Percentiles rank a stretch among this genome's conserved stretches.
Evolutionary conservation across 2,797 vertebrate species (phyloP).

Genomic region (Dendrocincla tyrannina): DNA sequence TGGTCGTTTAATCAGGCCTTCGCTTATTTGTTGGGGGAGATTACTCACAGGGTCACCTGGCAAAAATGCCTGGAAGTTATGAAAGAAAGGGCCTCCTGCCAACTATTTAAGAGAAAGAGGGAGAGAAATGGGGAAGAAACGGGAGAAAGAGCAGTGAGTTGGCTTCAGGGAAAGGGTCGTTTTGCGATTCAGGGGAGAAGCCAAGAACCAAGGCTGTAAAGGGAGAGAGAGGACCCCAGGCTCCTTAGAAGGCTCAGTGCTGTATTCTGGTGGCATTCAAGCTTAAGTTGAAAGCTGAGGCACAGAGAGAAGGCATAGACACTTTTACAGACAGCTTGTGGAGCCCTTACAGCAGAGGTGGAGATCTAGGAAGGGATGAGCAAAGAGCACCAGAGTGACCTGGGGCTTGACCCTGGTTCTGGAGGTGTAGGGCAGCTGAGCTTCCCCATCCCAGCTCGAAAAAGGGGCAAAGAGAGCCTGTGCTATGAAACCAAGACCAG

Average conservation of each 20-base stretch:
- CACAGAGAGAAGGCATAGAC: background rate
- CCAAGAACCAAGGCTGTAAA: slow-evolving; percentile 42
- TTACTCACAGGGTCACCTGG: slow-evolving; percentile 60
- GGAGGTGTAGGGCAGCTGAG: background rate
- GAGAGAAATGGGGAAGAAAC: slow-evolving; percentile 38
- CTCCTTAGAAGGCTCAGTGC: background rate
- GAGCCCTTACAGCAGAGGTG: background rate
- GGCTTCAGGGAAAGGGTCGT: slow-evolving; percentile 45
- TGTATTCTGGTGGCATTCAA: background rate
- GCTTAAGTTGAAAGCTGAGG: background rate
- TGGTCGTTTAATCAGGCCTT: slow-evolving; percentile 9
- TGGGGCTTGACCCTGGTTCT: background rate
- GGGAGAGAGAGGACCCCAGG: background rate
- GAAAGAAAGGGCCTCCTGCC: slow-evolving; percentile 60
- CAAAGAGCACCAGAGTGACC: background rate
- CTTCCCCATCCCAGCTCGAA: background rate
- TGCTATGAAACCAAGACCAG: background rate
- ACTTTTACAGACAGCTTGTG: background rate
- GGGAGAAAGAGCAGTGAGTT: slow-evolving; percentile 13
- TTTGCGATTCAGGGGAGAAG: slow-evolving; percentile 40
- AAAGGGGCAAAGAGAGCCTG: background rate
- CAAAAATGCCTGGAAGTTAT: slow-evolving; percentile 63
- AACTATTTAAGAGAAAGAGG: slow-evolving; percentile 36
- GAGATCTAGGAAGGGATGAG: background rate
- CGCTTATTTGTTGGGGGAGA: slow-evolving; percentile 48